phyloP scores from a whole-genome alignment of 2,113 vertebrate species.

The Meles meles region DNA sequence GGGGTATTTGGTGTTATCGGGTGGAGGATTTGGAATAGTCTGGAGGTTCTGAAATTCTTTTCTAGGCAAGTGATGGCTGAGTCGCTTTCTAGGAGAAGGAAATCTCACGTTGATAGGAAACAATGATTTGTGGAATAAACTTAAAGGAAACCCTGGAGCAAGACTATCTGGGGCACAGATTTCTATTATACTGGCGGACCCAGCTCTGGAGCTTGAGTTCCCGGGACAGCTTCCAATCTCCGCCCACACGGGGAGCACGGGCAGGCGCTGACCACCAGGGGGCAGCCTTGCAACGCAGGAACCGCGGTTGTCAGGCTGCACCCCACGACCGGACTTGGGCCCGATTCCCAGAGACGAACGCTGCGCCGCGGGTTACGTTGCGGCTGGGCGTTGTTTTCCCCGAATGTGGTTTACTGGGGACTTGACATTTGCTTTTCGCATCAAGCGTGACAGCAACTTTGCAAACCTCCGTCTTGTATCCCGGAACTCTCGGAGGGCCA shows the following conservation, averaged over 20 bases:
- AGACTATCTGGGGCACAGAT: not conserved
- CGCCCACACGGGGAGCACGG: not conserved
- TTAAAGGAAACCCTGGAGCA: not conserved
- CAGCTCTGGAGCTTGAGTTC: not conserved
- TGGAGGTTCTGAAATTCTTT: not conserved
- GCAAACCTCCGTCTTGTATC: not conserved
- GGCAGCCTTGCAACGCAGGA: not conserved
- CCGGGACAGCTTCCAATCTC: fast-evolving
- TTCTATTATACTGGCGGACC: not conserved
- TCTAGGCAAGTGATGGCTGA: not conserved
- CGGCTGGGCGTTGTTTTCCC: fast-evolving
- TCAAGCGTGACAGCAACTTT: not conserved
- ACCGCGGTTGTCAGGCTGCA: fast-evolving
- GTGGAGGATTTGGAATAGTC: not conserved
- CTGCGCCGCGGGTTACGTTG: fast-evolving
- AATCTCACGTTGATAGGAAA: not conserved
- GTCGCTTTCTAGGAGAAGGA: not conserved
- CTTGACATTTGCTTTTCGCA: not conserved
- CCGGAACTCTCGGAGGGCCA: fast-evolving
- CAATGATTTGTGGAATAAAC: not conserved
- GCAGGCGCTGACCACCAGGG: not conserved
- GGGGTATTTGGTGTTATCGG: not conserved
- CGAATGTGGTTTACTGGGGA: not conserved
- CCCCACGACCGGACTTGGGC: fast-evolving
- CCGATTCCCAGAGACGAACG: fast-evolving